Base-by-base conservation (phyloP, 1,140 invertebrate species). In the Spodoptera litura region DNA sequence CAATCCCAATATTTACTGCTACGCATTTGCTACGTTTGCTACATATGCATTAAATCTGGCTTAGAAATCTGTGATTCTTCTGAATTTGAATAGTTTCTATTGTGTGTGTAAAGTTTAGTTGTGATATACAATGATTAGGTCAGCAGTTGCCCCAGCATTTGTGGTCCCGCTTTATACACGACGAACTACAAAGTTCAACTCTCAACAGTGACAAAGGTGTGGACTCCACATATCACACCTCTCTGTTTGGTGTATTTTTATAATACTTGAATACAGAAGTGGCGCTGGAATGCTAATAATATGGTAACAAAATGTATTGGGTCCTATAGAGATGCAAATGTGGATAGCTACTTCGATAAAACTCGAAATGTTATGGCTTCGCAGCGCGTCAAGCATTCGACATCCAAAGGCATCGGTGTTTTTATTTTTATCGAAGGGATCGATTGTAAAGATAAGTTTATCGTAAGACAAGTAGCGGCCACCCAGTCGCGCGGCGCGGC, bases 381-480 rank as follows among this genome's bases (percentile, higher is more conserved):
- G 87, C 84, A 86, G 87, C 87, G 88, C 89, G 86, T 91, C 87
- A 92, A 91, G 87, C 86, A 83, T 89, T 89, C 87, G 86, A 88
- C 88, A 83, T 89, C 82, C 83, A 81, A 83, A 83, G 84, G 83
- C 85, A 88, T 84, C 78, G 83, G 85, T 84, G 87, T 89, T 90
- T 84, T 82, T 92, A 89, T 93, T 93, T 92, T 93, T 92, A 93
- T 93, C 91, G 86, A 81, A 83, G 83, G 89, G 88, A 93, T 93
- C 91, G 91, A 94, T 93, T 91, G 87, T 91, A 86, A 89, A 93
- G 93, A 94, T 94, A 94, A 93, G 89, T 77, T 89, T 88, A 89
- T 92, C 89, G 93, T 93, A 94, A 94, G 93, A 94, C 93, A 88
- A 92, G 93, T 92, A 94, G 93, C 91, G 93, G 85, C 93, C 93